A percentile compares a stretch with the other conserved stretches of the same genome.
phyloP scores from a whole-genome alignment of 2,888 invertebrate species.

The Tenthredo livida region DNA sequence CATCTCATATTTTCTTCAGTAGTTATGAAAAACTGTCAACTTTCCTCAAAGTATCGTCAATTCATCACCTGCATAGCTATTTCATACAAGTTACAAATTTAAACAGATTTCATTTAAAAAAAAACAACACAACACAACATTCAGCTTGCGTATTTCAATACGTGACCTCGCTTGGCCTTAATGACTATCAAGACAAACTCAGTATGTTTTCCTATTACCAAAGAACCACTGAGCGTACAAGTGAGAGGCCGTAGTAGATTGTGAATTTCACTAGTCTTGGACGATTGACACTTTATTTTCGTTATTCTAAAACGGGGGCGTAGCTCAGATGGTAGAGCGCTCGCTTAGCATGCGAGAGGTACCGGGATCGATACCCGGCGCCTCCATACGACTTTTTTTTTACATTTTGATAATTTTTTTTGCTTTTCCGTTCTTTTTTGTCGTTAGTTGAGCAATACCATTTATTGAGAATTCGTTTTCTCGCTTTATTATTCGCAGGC shows the following conservation, averaged over 20 bases:
- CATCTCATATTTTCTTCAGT: neutral
- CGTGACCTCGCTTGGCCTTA: neutral
- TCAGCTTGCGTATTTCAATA: neutral
- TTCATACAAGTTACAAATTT: neutral
- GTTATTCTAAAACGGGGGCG: slow-evolving; percentile 57
- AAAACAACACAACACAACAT: too few relatives aligned
- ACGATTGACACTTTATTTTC: neutral
- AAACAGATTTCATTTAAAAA: too few relatives aligned
- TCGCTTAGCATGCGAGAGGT: slow-evolving; percentile 66
- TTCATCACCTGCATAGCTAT: neutral
- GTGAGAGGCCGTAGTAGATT: slow-evolving; percentile 44
- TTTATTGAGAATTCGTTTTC: neutral
- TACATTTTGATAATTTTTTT: neutral
- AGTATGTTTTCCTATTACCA: slow-evolving; percentile 65
- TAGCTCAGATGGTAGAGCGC: slow-evolving; percentile 68
- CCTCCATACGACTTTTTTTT: slow-evolving; percentile 56
- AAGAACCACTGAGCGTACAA: slow-evolving; percentile 69
- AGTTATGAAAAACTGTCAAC: neutral
- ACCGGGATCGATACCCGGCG: slow-evolving; percentile 65
- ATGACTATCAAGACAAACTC: neutral
- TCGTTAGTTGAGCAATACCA: neutral
- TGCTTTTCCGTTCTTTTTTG: neutral
- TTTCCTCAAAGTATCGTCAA: neutral
- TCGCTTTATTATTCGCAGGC: slow-evolving; percentile 51
- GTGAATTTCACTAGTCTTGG: neutral